Evolutionary conservation across 2,113 vertebrate genomes (phyloP).

Genomic region (Phoxinus phoxinus): DNA sequence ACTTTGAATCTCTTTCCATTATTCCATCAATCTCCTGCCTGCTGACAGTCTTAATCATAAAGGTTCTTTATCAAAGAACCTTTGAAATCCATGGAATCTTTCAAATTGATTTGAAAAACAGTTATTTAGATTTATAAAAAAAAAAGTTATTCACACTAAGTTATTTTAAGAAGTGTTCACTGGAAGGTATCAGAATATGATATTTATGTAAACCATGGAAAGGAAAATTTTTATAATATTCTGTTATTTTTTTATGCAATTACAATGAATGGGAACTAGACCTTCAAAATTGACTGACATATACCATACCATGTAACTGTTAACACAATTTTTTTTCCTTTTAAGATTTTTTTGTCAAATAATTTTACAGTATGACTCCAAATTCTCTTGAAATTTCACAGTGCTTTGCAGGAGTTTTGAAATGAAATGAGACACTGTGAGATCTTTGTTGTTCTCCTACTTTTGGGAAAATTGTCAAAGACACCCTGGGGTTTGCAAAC

Average conservation of each 20-base stretch:
- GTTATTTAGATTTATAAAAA: no score
- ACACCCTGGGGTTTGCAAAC: slow-evolving; percentile 38
- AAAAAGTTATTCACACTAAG: no score
- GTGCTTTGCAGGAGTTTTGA: background rate
- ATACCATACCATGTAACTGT: background rate
- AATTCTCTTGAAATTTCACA: background rate
- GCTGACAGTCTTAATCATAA: no score
- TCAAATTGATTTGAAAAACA: no score
- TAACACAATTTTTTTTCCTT: background rate
- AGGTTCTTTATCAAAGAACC: background rate
- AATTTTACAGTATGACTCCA: background rate
- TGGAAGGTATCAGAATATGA: background rate
- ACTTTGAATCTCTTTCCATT: background rate
- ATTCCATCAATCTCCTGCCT: background rate
- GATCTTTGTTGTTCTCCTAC: background rate
- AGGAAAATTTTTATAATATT: background rate
- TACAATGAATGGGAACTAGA: background rate
- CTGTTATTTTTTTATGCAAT: background rate
- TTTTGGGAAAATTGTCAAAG: slow-evolving; percentile 16
- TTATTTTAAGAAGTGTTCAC: no score
- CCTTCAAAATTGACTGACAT: background rate
- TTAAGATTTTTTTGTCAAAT: background rate
- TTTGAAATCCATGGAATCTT: no score
- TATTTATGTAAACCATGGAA: background rate
- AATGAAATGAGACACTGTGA: background rate